Evolutionary conservation across 2,113 vertebrate species (phyloP).

Genomic region (Suncus etruscus): DNA sequence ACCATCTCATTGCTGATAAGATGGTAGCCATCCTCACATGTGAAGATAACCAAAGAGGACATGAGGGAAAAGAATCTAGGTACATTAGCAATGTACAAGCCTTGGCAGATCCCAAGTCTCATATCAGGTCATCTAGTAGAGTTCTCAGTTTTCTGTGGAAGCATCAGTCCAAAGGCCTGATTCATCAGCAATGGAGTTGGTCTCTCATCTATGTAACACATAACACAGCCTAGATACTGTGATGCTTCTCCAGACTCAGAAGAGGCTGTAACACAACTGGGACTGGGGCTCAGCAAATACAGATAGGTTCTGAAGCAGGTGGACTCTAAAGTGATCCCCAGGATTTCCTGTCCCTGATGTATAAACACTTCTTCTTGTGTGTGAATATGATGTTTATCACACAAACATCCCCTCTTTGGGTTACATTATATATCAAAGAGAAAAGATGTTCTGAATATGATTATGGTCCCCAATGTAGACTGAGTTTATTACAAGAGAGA

Average conservation of each 20-base stretch:
- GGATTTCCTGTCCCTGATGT: background rate
- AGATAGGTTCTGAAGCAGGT: background rate
- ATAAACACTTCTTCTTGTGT: background rate
- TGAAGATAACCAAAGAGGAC: background rate
- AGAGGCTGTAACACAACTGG: background rate
- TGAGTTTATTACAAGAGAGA: background rate
- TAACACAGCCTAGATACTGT: background rate
- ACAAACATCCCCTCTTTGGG: background rate
- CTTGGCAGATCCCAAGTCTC: background rate
- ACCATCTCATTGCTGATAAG: background rate
- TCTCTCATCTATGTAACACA: background rate
- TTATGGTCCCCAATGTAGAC: background rate
- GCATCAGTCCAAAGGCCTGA: background rate
- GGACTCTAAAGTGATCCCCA: background rate
- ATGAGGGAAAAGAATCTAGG: background rate
- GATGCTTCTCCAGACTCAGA: background rate
- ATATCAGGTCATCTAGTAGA: constrained; percentile 48
- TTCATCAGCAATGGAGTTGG: background rate
- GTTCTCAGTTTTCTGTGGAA: background rate
- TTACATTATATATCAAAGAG: background rate
- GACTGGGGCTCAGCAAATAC: background rate
- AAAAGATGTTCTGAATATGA: background rate
- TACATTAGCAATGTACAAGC: background rate
- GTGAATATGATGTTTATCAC: background rate
- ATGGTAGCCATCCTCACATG: background rate